Base-by-base conservation (phyloP, 2,888 invertebrate species). In the Lycaena phlaeas region DNA sequence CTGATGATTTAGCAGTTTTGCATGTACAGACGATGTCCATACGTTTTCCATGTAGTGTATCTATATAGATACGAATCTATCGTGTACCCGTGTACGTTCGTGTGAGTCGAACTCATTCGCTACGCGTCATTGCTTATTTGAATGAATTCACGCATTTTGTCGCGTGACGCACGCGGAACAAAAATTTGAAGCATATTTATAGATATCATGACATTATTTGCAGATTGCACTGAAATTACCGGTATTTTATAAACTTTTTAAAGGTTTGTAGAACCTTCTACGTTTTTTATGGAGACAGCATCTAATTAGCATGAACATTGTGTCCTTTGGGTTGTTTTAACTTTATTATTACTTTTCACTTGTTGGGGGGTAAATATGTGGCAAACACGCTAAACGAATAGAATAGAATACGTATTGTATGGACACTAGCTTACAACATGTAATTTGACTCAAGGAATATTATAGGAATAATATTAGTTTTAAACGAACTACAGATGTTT, bases 81-180 rank as follows among this genome's bases (percentile, higher is more conserved):
- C n/a, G n/a, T n/a, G n/a, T n/a, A n/a, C n/a, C 5, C 5, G 22
- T 22, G 14, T 36, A 25, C 14, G 11, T 27, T 26, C 11, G 6
- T 22, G 22, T 22, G 22, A 22, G 22, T 22, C 7, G 22, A 22
- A 9, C 2, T 5, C n/a, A n/a, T n/a, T n/a, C 64, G 70, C 48
- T 55, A 52, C 62, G 57, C 76, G 78, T 76, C 77, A 75, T 63
- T 61, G 58, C 54, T 52, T 62, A 75, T 76, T 75, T 79, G 78
- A 81, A 79, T 79, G 81, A 67, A 78, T 41, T 59, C 55, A 68
- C 69, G 72, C 64, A 59, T 51, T 42, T 37, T 42, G 42, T 53
- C 69, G 78, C 79, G 78, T 81, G 79, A 52, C 46, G 42, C 75
- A 74, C 73, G 75, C 52, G 25, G 38, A 25, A 29, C 18, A 42